These are phyloP conservation scores for Ciona savignyi DNA, from an alignment of 23 tunicate species.

Conservation along the genomic window DNA sequence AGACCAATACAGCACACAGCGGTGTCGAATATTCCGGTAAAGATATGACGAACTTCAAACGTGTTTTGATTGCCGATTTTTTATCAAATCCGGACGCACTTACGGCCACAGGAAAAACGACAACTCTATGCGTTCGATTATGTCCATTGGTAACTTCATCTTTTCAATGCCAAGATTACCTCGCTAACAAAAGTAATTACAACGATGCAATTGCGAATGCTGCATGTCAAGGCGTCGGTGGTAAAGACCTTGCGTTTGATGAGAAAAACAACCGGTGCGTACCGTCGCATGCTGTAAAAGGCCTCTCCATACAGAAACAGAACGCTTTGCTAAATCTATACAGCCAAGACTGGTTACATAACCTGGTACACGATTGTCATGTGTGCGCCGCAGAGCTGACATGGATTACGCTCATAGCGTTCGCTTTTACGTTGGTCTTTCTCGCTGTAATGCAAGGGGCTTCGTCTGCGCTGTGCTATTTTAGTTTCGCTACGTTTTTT, in stretches of 20 bases:
- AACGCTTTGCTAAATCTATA: conserved; percentile 54
- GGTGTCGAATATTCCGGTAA: conserved; percentile 31
- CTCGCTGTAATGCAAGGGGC: conserved; percentile 38
- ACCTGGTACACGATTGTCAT: conserved; percentile 58
- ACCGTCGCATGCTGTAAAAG: conserved; percentile 17
- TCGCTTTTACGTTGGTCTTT: conserved; percentile 39
- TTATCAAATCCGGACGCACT: conserved; percentile 19
- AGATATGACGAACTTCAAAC: conserved; percentile 24
- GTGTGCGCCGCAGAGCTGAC: conserved; percentile 70
- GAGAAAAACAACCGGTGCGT: conserved; percentile 48
- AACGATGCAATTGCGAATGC: neutral
- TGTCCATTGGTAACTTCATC: conserved; percentile 39
- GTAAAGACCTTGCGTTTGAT: conserved; percentile 16
- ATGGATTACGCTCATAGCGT: conserved; percentile 55
- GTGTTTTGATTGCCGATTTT: conserved; percentile 38
- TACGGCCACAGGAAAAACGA: neutral
- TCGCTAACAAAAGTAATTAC: conserved; percentile 13
- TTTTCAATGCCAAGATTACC: conserved; percentile 37
- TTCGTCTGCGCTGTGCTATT: conserved; percentile 48
- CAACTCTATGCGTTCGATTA: conserved; percentile 27
- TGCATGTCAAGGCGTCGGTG: neutral
- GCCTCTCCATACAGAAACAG: conserved; percentile 27
- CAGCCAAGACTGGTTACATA: conserved; percentile 44
- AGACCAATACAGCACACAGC: conserved; percentile 8
- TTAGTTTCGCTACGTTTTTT: conserved; percentile 57